These are phyloP conservation scores for Pungitius pungitius DNA, from an alignment of 2,113 vertebrate genomes.

Conservation along the genomic window DNA sequence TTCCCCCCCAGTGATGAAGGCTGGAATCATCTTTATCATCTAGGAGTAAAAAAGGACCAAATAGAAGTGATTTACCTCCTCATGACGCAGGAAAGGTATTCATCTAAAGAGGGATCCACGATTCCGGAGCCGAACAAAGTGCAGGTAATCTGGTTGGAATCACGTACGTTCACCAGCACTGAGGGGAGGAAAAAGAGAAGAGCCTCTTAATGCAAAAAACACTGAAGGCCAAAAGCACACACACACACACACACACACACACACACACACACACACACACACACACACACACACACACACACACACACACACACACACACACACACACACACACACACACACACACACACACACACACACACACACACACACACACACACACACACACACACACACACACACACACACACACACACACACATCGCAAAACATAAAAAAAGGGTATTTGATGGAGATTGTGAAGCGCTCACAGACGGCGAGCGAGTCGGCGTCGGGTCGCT, in stretches of 20 bases:
- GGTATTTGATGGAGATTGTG: background rate
- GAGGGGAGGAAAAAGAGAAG: conserved; percentile 17
- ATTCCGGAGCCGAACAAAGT: conserved; percentile 71
- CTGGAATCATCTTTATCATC: background rate
- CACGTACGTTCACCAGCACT: conserved; percentile 82
- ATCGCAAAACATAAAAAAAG: background rate
- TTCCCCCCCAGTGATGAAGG: too few species aligned
- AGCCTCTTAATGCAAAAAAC: background rate
- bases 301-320: too few species aligned
- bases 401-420: too few species aligned
- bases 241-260: too few species aligned
- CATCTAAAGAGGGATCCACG: conserved; percentile 61
- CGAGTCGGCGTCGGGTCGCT: conserved; percentile 67
- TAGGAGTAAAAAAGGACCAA: background rate
- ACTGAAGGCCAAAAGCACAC: background rate
- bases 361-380: too few species aligned
- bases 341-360: too few species aligned
- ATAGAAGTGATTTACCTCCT: conserved; percentile 55
- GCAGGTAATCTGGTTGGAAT: conserved; percentile 78
- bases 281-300: too few species aligned
- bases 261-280: too few species aligned
- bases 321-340: too few species aligned
- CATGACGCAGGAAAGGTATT: conserved; percentile 77
- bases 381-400: too few species aligned
- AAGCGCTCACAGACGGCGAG: conserved; percentile 83